Conservation (phyloP, 2,113 vertebrate genomes). For the Gymnorhina tibicen region DNA sequence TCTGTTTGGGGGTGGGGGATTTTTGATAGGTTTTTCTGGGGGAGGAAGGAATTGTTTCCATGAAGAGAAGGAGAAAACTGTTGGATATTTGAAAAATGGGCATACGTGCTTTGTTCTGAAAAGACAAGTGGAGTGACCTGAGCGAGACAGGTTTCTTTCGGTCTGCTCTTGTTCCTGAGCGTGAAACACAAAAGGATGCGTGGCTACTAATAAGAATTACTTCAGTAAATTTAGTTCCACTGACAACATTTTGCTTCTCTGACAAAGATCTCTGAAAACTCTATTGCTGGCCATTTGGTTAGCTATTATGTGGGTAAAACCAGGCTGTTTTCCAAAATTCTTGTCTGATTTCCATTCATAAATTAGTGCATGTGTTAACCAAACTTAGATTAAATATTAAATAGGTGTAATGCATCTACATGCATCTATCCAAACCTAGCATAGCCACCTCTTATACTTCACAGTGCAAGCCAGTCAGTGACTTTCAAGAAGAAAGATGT, state of each 20-base stretch:
- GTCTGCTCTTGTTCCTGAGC: slow-evolving; percentile 14
- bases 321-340: not conserved
- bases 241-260: not conserved
- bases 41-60: slow-evolving; percentile 8
- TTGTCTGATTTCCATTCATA: slow-evolving; percentile 45
- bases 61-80: not conserved
- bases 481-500: not conserved
- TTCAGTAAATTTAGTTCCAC: not conserved
- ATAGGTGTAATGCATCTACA: not conserved
- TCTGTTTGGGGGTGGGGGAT: not conserved
- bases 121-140: slow-evolving; percentile 40
- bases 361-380: slow-evolving; percentile 1
- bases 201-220: not conserved
- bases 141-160: slow-evolving; percentile 26
- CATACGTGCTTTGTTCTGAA: not conserved
- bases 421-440: not conserved
- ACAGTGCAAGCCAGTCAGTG: not conserved
- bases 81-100: not conserved
- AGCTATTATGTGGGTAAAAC: not conserved
- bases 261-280: not conserved
- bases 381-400: slow-evolving; percentile 23
- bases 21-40: not conserved
- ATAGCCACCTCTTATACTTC: not conserved
- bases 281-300: not conserved
- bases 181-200: not conserved